These are phyloP conservation scores for Eledona agricola DNA, from an alignment of 2,888 invertebrate species.

Conservation along the genomic window DNA sequence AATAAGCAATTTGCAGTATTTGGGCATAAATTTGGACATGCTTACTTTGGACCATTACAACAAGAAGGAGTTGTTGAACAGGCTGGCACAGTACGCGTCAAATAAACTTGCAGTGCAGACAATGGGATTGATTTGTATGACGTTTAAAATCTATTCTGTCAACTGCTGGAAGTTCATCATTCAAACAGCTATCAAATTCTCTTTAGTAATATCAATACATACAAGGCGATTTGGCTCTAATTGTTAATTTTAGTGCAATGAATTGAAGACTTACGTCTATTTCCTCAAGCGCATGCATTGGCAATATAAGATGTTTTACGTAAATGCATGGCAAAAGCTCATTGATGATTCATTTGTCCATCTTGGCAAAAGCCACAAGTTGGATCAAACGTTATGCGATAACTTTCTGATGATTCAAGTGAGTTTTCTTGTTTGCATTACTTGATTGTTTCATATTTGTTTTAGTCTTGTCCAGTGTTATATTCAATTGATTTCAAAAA, in stretches of 20 bases:
- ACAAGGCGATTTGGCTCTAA: slow-evolving; percentile 1
- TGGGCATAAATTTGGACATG: slow-evolving; percentile 50
- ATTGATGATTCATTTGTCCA: slow-evolving; percentile 48
- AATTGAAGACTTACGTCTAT: slow-evolving; percentile 50
- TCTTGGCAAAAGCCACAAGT: slow-evolving; percentile 16
- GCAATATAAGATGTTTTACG: slow-evolving; percentile 47
- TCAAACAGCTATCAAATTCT: slow-evolving; percentile 43
- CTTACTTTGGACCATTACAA: slow-evolving; percentile 46
- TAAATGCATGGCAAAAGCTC: slow-evolving; percentile 55
- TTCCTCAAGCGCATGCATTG: slow-evolving; percentile 47
- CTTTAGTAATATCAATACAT: slow-evolving; percentile 47
- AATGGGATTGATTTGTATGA: slow-evolving; percentile 53
- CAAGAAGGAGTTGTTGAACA: slow-evolving; percentile 50
- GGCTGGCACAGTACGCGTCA: slow-evolving; percentile 45
- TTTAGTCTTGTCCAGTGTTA: slow-evolving; percentile 55
- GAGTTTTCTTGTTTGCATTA: slow-evolving; percentile 19
- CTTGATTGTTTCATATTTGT: slow-evolving; percentile 24
- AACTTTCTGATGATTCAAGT: slow-evolving; percentile 53
- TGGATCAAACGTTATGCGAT: slow-evolving; percentile 42
- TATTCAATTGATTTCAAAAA: slow-evolving; percentile 50
- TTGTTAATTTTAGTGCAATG: slow-evolving; percentile 47
- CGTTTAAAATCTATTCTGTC: slow-evolving; percentile 48
- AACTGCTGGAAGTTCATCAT: slow-evolving; percentile 52
- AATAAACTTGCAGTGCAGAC: slow-evolving; percentile 47
- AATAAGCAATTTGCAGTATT: slow-evolving; percentile 49